Conservation (phyloP, 2,888 invertebrate species). For the Venustoraphidia nigricollis region DNA sequence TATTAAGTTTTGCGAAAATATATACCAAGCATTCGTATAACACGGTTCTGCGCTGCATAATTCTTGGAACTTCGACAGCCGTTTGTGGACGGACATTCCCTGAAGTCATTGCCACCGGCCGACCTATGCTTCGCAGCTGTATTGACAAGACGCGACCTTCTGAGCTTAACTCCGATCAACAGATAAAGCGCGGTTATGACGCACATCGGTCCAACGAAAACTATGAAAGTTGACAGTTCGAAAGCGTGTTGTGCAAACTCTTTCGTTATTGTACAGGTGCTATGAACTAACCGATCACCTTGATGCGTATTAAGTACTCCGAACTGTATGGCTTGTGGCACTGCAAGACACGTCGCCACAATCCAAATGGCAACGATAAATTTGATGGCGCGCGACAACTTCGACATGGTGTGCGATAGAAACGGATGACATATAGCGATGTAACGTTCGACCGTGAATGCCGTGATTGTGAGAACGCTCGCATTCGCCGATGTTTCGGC, state of each 20-base stretch:
- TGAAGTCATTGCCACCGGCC: constrained; percentile 1
- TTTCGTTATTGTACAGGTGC: constrained; percentile 31
- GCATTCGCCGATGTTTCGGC: constrained; percentile 72
- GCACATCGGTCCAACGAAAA: constrained; percentile 79
- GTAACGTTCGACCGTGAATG: constrained; percentile 56
- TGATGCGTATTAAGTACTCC: constrained; percentile 25
- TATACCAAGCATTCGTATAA: constrained; percentile 33
- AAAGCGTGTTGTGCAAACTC: constrained; percentile 52
- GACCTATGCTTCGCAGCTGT: constrained; percentile 1
- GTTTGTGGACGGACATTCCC: constrained; percentile 5
- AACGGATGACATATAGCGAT: constrained; percentile 56
- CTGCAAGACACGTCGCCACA: constrained; percentile 52
- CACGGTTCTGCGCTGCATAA: constrained; percentile 26
- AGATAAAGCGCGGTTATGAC: constrained; percentile 70
- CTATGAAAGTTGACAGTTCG: constrained; percentile 64
- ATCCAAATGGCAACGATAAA: constrained; percentile 73
- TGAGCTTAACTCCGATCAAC: constrained; percentile 55
- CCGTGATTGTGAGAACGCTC: constrained; percentile 50
- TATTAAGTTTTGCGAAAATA: constrained; percentile 4
- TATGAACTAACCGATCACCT: constrained; percentile 18
- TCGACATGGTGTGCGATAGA: constrained; percentile 68
- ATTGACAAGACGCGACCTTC: constrained; percentile 36
- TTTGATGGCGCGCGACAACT: constrained; percentile 67
- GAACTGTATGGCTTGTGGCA: constrained; percentile 49
- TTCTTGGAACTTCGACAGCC: constrained; percentile 15